Evolutionary conservation across 2,113 vertebrate species (phyloP).

Genomic region (Chrysochloris asiatica): DNA sequence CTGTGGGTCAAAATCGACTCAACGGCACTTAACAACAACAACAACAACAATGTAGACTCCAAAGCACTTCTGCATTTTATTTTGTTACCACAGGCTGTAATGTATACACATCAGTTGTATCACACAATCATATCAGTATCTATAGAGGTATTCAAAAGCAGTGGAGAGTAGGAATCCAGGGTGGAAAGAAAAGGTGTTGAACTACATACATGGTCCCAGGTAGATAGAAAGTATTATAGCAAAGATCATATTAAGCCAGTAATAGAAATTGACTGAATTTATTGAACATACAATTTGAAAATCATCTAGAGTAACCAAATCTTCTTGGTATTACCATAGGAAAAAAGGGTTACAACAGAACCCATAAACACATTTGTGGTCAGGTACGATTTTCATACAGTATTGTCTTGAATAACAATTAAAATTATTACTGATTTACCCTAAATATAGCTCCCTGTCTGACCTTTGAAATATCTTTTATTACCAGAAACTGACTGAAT

Average conservation of each 20-base stretch:
- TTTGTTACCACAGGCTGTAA: neutral
- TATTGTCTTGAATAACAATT: neutral
- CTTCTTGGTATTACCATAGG: neutral
- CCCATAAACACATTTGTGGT: neutral
- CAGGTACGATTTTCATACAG: neutral
- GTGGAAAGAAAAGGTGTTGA: neutral
- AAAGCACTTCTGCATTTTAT: neutral
- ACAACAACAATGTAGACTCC: too few species aligned
- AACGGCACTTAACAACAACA: too few species aligned
- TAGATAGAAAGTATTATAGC: neutral
- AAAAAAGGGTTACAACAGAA: neutral
- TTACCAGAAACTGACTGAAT: neutral
- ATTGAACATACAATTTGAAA: neutral
- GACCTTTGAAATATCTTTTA: neutral
- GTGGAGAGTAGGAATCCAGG: neutral
- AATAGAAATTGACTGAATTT: neutral
- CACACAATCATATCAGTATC: neutral
- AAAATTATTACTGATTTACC: neutral
- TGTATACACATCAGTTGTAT: neutral
- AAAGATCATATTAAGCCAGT: neutral
- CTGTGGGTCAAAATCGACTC: too few species aligned
- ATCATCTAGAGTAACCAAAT: neutral
- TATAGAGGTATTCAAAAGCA: neutral
- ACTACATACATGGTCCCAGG: neutral
- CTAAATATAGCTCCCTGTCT: neutral